Percentiles rank a stretch among this genome's conserved stretches.
phyloP scores from a whole-genome alignment of 2,113 vertebrate genomes.

The Spea multiplicata region DNA sequence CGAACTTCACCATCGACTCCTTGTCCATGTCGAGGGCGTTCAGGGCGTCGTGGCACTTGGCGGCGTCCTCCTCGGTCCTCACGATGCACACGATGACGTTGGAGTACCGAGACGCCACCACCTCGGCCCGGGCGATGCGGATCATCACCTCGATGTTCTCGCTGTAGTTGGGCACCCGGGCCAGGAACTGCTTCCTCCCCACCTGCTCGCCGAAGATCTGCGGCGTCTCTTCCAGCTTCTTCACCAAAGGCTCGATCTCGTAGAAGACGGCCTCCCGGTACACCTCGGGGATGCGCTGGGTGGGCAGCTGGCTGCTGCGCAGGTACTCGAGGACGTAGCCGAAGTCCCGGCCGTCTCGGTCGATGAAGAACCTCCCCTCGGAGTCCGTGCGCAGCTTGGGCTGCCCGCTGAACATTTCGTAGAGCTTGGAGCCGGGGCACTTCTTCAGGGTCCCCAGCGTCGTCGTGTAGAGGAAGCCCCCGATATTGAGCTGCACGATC shows the following conservation, averaged over 20 bases:
- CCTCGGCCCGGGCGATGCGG: conserved; percentile 82
- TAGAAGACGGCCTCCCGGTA: conserved; percentile 83
- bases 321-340: conserved; percentile 82
- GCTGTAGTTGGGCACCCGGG: conserved; percentile 78
- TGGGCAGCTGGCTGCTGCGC: conserved; percentile 73
- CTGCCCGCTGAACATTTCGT: conserved; percentile 70
- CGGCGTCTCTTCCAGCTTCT: conserved; percentile 80
- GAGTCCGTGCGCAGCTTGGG: conserved; percentile 64
- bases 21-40: conserved; percentile 69
- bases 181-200: conserved; percentile 83
- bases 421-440: conserved; percentile 76
- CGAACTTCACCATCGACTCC: conserved; percentile 85
- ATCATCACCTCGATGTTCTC: conserved; percentile 92
- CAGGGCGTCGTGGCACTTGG: conserved; percentile 66
- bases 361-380: conserved; percentile 80
- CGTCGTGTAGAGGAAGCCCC: conserved; percentile 79
- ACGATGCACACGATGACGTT: conserved; percentile 75
- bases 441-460: conserved; percentile 75
- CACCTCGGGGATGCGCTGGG: conserved; percentile 71
- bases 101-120: conserved; percentile 73
- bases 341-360: conserved; percentile 80
- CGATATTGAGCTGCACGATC: conserved; percentile 80
- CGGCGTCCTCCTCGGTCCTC: conserved; percentile 69
- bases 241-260: conserved; percentile 76
- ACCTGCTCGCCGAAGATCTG: conserved; percentile 84